Percentiles rank a stretch among this genome's conserved stretches.
Evolutionary conservation across 2,797 vertebrate genomes (phyloP).

Genomic region (Rhinella marina): DNA sequence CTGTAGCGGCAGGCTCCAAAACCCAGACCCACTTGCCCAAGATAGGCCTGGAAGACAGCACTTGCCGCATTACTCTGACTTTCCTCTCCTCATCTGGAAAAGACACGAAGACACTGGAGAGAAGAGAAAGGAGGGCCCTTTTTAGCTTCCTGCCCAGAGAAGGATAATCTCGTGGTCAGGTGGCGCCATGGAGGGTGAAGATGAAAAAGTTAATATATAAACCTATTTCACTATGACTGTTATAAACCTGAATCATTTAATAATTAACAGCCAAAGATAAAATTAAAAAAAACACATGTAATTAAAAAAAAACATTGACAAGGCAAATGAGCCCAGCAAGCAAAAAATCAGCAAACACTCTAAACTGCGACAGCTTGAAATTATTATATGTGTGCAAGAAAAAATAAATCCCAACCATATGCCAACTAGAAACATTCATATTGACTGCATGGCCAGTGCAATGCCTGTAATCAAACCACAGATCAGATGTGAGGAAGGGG

Average conservation of each 20-base stretch:
- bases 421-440: neutral
- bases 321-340: neutral
- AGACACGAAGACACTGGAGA: too few species aligned
- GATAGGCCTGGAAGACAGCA: too few species aligned
- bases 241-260: neutral
- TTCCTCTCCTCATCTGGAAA: too few species aligned
- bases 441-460: neutral
- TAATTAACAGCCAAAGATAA: neutral
- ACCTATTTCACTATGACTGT: neutral
- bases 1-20: too few species aligned
- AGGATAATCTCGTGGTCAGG: too few species aligned
- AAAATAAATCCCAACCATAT: neutral
- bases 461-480: neutral
- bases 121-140: too few species aligned
- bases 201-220: conserved; percentile 9
- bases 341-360: neutral
- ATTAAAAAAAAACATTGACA: neutral
- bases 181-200: too few species aligned
- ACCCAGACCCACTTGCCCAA: too few species aligned
- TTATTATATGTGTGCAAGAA: neutral
- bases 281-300: neutral
- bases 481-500: neutral
- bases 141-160: too few species aligned
- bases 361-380: neutral
- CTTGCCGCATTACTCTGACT: too few species aligned